phyloP scores from a whole-genome alignment of 1,140 invertebrate genomes.

The Homalodisca vitripennis region DNA sequence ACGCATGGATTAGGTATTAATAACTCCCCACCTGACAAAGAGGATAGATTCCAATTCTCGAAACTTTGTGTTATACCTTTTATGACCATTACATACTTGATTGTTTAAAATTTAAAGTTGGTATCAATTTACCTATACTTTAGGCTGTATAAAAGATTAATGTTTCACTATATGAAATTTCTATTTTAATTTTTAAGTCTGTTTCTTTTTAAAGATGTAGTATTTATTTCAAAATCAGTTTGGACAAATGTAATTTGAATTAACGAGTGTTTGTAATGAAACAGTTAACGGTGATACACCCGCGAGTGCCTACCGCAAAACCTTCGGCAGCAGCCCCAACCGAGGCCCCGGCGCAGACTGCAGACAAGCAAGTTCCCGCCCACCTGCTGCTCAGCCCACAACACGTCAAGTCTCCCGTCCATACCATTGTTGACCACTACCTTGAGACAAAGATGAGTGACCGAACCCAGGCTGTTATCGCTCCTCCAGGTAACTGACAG shows the following conservation, averaged over 20 bases:
- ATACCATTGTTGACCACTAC: slow-evolving; percentile 48
- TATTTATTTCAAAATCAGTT: no score
- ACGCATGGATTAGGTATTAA: no score
- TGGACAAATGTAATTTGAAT: not conserved
- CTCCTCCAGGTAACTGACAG: slow-evolving; percentile 38
- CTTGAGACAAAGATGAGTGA: slow-evolving; percentile 43
- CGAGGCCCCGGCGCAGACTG: slow-evolving; percentile 24
- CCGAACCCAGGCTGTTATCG: slow-evolving; percentile 43
- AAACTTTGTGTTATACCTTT: no score
- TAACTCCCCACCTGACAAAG: no score
- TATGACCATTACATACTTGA: no score
- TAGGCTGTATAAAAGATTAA: no score
- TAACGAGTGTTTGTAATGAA: slow-evolving; percentile 34
- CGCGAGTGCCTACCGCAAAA: slow-evolving; percentile 49
- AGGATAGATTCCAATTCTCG: no score
- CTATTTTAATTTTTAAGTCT: no score
- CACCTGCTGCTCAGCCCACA: slow-evolving; percentile 64
- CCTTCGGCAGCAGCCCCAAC: slow-evolving; percentile 28
- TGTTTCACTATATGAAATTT: no score
- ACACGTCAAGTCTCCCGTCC: slow-evolving; percentile 51
- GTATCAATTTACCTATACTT: no score
- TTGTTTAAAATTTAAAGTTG: no score
- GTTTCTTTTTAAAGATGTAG: no score
- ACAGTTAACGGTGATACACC: slow-evolving; percentile 77
- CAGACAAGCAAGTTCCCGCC: slow-evolving; percentile 45